Base-by-base conservation (phyloP, 2,797 vertebrate genomes). In the Amphiprion clarkii region DNA sequence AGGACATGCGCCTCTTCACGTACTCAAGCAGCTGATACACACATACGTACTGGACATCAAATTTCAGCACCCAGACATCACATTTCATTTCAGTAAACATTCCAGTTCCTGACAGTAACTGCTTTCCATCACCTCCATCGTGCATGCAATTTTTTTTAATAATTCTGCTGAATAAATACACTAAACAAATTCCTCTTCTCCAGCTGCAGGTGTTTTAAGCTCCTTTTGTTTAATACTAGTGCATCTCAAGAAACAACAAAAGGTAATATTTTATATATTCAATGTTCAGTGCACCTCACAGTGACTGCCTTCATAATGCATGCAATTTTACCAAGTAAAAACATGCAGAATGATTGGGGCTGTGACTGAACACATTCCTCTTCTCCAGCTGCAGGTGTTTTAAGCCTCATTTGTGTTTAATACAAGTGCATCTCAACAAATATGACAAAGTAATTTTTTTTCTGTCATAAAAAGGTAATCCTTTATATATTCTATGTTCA, bases 1-100 rank as follows among this genome's bases (percentile, higher is more conserved):
- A 11, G 36, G 36, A 33, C 84, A 78, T 84, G 87, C 61, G 29
- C 44, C 55, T 19, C 13, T 57, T 25, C 88, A 91, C 89, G 85
- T 92, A 89, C 70, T 59, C 64, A 48, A 4, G 27, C 69, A 25
- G 21, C 42, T 36, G 36, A 39, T 3, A 9, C 36, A 36, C 36
- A 23, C 23, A 23, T 23, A 23, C 23, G 2, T 36, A 6, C 9
- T 33, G 33, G 8, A 2, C 33, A 33, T 33, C 10, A 5, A 21
- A 49, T 46, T 59, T 29, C 39, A 44, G 63, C 46, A 75, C 72
- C 44, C 52, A 49, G 23, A 75, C 76, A 54, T 53, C 25, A 42
- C 19, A 69, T 27, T 63, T 76, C 68, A 69, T 75, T 65, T 56
- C 39, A 71, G 23, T 53, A 31, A 49, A 27, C n/a, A 12, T 13